Percentiles rank a stretch among this genome's conserved stretches.
phyloP scores from a whole-genome alignment of 64 coral and sea anemone species.

The Montipora efflorescens region DNA sequence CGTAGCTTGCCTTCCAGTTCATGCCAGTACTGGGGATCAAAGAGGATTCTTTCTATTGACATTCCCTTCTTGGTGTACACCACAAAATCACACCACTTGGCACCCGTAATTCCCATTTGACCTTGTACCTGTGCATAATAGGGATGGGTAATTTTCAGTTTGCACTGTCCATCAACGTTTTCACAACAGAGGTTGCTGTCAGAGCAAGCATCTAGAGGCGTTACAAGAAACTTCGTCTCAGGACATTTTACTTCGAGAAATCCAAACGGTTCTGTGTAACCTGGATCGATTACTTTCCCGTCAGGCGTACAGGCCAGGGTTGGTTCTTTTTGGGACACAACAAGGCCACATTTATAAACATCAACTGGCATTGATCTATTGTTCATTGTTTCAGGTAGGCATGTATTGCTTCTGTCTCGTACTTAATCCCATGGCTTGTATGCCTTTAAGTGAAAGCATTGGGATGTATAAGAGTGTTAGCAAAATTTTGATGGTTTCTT shows the following conservation, averaged over 20 bases:
- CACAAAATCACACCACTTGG: slow-evolving; percentile 43
- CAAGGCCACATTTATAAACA: slow-evolving; percentile 26
- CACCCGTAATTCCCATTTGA: slow-evolving; percentile 17
- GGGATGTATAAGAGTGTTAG: slow-evolving; percentile 5
- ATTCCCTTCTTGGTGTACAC: slow-evolving; percentile 16
- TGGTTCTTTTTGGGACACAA: slow-evolving; percentile 5
- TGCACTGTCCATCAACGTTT: not conserved
- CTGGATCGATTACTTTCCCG: slow-evolving; percentile 51
- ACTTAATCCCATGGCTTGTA: slow-evolving; percentile 17
- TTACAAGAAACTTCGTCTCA: slow-evolving; percentile 14
- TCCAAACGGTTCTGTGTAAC: slow-evolving; percentile 5
- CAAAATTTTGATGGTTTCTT: slow-evolving; percentile 25
- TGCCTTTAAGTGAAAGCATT: not conserved
- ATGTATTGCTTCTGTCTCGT: slow-evolving; percentile 29
- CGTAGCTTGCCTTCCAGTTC: not conserved
- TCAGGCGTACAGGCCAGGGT: slow-evolving; percentile 5
- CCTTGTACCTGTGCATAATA: slow-evolving; percentile 45
- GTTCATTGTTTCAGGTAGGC: slow-evolving; percentile 17
- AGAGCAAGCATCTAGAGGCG: slow-evolving; percentile 35
- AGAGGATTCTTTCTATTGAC: slow-evolving; percentile 19
- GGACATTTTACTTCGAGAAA: slow-evolving; percentile 59
- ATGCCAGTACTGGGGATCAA: not conserved
- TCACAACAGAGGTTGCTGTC: not conserved
- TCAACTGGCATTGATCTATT: not conserved
- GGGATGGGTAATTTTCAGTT: slow-evolving; percentile 3